Percentiles rank a stretch among this genome's conserved stretches.
Conservation (phyloP, 2,797 vertebrate genomes). For the Eleutherodactylus coqui region DNA sequence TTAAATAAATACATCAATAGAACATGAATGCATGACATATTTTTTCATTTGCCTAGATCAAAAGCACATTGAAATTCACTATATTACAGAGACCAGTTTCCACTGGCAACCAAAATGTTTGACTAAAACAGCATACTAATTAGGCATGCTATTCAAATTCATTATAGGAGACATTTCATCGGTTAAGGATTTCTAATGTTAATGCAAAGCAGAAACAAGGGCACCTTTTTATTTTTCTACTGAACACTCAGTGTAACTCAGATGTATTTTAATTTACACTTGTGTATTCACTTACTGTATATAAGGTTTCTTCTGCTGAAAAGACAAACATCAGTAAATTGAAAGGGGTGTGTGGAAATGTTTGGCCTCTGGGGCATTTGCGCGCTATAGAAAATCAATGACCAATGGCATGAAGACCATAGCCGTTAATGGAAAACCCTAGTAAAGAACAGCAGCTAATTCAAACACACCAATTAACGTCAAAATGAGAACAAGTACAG, state of each 20-base stretch:
- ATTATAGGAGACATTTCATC: constrained; percentile 33
- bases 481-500: neutral
- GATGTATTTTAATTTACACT: constrained; percentile 14
- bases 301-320: neutral
- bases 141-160: constrained; percentile 40
- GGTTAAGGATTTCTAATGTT: constrained; percentile 33
- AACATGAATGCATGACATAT: constrained; percentile 33
- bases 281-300: constrained; percentile 11
- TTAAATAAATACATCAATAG: constrained; percentile 47
- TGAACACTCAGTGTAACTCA: neutral
- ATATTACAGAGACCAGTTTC: constrained; percentile 41
- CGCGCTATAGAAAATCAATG: neutral
- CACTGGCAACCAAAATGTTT: constrained; percentile 59
- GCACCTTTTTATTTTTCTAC: constrained; percentile 8
- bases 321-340: neutral
- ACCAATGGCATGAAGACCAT: neutral
- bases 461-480: neutral
- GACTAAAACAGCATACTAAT: constrained; percentile 59
- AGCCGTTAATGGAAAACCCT: neutral
- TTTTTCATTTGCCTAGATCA: constrained; percentile 47
- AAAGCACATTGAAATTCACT: constrained; percentile 41
- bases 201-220: constrained; percentile 23
- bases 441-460: neutral
- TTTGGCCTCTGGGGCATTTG: neutral
- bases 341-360: neutral